phyloP scores from a whole-genome alignment of 2,113 vertebrate genomes.

The Carassius auratus region DNA sequence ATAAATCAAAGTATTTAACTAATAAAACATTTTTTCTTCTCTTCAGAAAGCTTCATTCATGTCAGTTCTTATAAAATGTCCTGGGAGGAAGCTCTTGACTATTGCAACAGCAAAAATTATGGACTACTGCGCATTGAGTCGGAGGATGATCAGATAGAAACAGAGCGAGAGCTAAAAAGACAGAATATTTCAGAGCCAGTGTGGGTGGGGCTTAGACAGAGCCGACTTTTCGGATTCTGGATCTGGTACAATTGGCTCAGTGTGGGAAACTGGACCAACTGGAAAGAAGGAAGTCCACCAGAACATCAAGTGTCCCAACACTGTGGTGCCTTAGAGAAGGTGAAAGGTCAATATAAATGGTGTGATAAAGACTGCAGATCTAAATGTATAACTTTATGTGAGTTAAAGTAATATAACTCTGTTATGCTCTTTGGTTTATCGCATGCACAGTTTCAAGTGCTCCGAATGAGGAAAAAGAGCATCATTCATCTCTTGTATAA shows the following conservation, averaged over 20 bases:
- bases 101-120: constrained; percentile 53
- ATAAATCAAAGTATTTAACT: neutral
- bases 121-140: constrained; percentile 57
- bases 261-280: too few relatives aligned
- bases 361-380: constrained; percentile 53
- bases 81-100: constrained; percentile 9
- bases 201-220: constrained; percentile 71
- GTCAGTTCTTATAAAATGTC: accelerated
- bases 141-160: neutral
- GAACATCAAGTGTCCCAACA: too few relatives aligned
- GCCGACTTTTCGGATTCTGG: constrained; percentile 70
- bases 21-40: neutral
- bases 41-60: constrained; percentile 46
- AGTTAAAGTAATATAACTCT: neutral
- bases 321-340: too few relatives aligned
- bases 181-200: neutral
- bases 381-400: neutral
- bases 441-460: neutral
- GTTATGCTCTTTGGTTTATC: neutral
- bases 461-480: neutral
- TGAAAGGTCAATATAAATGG: too few relatives aligned
- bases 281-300: too few relatives aligned
- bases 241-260: too few relatives aligned
- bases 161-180: neutral
- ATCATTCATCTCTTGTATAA: neutral